phyloP scores from a whole-genome alignment of 2,888 invertebrate genomes.

The Spilarctia lutea region DNA sequence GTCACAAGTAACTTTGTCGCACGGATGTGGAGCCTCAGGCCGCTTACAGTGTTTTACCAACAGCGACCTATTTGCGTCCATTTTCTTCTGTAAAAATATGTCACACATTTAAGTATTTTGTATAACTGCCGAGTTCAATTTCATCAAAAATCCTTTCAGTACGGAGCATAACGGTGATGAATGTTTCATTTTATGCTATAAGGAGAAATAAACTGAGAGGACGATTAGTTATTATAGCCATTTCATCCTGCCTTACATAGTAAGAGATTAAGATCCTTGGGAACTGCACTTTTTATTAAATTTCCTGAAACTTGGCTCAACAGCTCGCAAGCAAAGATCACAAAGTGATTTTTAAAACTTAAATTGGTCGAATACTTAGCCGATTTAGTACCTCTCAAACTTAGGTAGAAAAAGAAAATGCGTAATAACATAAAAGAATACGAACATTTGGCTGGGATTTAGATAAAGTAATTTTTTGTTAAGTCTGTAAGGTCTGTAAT shows the following conservation, averaged over 20 bases:
- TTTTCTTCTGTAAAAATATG: not conserved
- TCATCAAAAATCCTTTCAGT: not conserved
- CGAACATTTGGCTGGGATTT: not conserved
- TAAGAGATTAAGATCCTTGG: not conserved
- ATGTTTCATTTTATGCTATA: not conserved
- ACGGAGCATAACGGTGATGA: not conserved
- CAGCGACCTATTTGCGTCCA: slow-evolving; percentile 1
- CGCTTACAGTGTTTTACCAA: slow-evolving; percentile 45
- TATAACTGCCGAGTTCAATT: not conserved
- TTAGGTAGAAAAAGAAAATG: not conserved
- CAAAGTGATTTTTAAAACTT: too few relatives aligned
- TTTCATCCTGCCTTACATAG: too few relatives aligned
- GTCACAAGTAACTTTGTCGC: slow-evolving; percentile 49
- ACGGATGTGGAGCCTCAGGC: slow-evolving; percentile 47
- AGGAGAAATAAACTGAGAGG: not conserved
- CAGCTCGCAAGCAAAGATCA: not conserved
- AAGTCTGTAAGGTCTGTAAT: not conserved
- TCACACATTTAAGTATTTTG: not conserved
- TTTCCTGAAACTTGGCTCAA: not conserved
- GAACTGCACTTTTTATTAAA: not conserved
- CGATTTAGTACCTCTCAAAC: not conserved
- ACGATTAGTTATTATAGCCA: too few relatives aligned
- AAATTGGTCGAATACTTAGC: not conserved
- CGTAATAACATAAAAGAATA: not conserved
- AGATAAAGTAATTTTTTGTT: not conserved